phyloP scores from a whole-genome alignment of 2,797 vertebrate genomes.

The Sardinella longiceps region DNA sequence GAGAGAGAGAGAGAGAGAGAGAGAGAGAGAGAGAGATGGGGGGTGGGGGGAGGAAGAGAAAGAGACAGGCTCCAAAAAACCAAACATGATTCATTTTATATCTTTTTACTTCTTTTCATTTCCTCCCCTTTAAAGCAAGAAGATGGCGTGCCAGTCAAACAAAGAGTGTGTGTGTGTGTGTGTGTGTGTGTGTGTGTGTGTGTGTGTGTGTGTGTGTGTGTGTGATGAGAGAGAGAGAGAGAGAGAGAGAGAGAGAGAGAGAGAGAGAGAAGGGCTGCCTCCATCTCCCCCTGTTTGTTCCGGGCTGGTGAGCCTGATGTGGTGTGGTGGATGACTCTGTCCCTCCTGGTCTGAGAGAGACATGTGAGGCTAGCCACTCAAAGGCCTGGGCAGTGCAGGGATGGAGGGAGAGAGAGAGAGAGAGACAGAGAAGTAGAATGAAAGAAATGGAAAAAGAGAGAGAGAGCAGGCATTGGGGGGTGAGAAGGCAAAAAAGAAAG shows the following conservation, averaged over 20 bases:
- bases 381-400: background rate
- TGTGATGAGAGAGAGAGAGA: too few relatives aligned
- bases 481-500: background rate
- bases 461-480: background rate
- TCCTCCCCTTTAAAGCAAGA: background rate
- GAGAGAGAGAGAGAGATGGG: slow-evolving; percentile 25
- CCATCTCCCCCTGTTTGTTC: slow-evolving; percentile 5
- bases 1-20: slow-evolving; percentile 38
- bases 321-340: background rate
- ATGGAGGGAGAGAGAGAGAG: slow-evolving; percentile 29
- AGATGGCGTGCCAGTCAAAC: background rate
- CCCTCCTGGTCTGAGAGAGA: background rate
- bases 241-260: too few relatives aligned
- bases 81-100: background rate
- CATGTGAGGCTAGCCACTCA: background rate
- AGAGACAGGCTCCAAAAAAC: slow-evolving; percentile 20
- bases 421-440: too few relatives aligned
- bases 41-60: background rate
- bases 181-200: too few relatives aligned
- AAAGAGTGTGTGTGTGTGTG: too few relatives aligned
- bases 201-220: too few relatives aligned
- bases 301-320: background rate
- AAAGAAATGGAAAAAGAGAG: background rate
- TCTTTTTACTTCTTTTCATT: background rate
- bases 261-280: background rate